Base-by-base conservation (phyloP, 2,888 invertebrate genomes). In the Eilema griseolum region DNA sequence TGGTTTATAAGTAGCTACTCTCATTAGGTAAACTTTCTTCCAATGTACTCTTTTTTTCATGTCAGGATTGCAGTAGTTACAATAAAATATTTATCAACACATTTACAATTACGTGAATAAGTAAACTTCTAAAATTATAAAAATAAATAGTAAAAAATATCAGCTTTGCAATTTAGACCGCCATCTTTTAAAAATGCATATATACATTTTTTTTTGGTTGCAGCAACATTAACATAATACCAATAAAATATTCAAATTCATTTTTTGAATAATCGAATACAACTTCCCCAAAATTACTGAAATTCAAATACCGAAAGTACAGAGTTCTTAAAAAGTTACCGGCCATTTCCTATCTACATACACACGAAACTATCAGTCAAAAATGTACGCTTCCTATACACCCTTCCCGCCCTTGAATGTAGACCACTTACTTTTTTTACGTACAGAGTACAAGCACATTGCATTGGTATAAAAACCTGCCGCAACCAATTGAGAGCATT, bases 401-500 rank as follows among this genome's bases (percentile, higher is more conserved):
- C 93, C 94, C 94, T 93, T 92, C 89, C 90, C 92, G 94, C 93
- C 94, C 94, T 94, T 94, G 94, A 93, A 86, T 83, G 79, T 61
- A 82, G 85, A 82, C 94, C 94, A 84, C 91, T 94, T 94, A 94
- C 94, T 94, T 94, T 95, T 94, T 93, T 94, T 90, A 88, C 86
- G 91, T 92, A 91, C 88, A 85, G 88, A 89, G 89, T 88, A 85
- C 90, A 84, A 85, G 78, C 88, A 80, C 72, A 70, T 80, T 82
- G 81, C 78, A 75, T 81, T 76, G 88, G 87, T 95, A 95, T 95
- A 95, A 94, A 95, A 91, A 90, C 89, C 78, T 80, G 72, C 86
- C 84, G 80, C 90, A 82, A 86, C 93, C 86, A 89, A 93, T 90
- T 88, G 90, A 91, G 89, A 92, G 88, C 93, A 94, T 88, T 94